Percentiles rank a stretch among this genome's conserved stretches.
phyloP scores from a whole-genome alignment of 2,888 invertebrate species.

The Chymomyza caudatula region DNA sequence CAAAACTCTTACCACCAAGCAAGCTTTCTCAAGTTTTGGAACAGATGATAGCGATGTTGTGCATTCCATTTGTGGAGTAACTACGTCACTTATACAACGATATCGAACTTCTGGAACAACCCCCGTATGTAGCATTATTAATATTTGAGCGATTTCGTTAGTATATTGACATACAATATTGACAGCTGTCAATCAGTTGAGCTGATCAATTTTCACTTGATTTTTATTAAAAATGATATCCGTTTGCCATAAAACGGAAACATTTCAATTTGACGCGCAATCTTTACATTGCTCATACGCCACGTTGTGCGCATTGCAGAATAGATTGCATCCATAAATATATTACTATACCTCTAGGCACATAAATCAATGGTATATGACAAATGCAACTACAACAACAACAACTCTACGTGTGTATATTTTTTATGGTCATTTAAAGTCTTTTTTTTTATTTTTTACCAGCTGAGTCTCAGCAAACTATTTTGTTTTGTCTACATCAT shows the following conservation, averaged over 20 bases:
- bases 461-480: background rate
- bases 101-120: too few relatives aligned
- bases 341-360: background rate
- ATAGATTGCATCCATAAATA: background rate
- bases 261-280: background rate
- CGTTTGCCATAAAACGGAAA: constrained; percentile 4
- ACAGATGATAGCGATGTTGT: too few relatives aligned
- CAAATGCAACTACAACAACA: background rate
- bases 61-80: too few relatives aligned
- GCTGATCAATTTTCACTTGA: background rate
- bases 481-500: background rate
- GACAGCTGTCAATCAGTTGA: background rate
- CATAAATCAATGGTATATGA: background rate
- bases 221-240: constrained; percentile 1
- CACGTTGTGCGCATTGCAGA: background rate
- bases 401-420: too few relatives aligned
- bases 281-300: too few relatives aligned
- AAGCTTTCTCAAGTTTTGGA: too few relatives aligned
- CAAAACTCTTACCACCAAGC: too few relatives aligned
- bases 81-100: too few relatives aligned
- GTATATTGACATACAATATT: background rate
- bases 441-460: background rate
- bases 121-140: too few relatives aligned
- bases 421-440: background rate
- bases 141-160: background rate